phyloP scores from a whole-genome alignment of 2,888 invertebrate genomes.

The Enchytraeus crypticus region DNA sequence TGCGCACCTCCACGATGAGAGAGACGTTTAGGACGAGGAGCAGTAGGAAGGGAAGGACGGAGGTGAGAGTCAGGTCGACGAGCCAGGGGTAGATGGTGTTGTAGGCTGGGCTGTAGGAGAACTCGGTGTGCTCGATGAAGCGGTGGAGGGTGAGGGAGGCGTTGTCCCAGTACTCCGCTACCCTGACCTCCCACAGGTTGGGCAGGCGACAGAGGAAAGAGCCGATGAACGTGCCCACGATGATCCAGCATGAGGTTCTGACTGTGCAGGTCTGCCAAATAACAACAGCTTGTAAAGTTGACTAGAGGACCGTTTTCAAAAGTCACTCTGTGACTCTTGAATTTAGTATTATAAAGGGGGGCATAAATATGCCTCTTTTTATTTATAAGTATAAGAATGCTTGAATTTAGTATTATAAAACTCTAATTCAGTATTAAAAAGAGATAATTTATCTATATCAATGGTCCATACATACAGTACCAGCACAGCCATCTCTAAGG shows the following conservation, averaged over 20 bases:
- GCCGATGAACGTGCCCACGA: slow-evolving; percentile 31
- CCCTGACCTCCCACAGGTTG: slow-evolving; percentile 33
- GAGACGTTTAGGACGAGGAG: slow-evolving; percentile 37
- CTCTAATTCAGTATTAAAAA: too few species aligned
- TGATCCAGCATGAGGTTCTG: slow-evolving; percentile 35
- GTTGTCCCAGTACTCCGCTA: slow-evolving; percentile 16
- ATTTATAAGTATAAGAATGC: too few species aligned
- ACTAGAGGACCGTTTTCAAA: too few species aligned
- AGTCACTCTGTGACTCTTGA: too few species aligned
- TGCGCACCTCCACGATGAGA: slow-evolving; percentile 40
- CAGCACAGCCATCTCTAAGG: too few species aligned
- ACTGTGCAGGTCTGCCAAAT: slow-evolving; percentile 35
- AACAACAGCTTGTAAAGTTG: too few species aligned
- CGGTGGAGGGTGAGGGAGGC: slow-evolving; percentile 14
- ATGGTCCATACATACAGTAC: too few species aligned
- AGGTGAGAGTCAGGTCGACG: slow-evolving; percentile 32
- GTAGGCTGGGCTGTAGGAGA: slow-evolving; percentile 28
- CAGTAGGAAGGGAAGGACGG: slow-evolving; percentile 37
- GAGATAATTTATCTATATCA: too few species aligned
- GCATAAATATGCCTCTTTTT: too few species aligned
- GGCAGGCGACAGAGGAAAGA: slow-evolving; percentile 33
- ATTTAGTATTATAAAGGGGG: too few species aligned
- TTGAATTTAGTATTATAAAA: too few species aligned
- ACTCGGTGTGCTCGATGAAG: slow-evolving; percentile 21
- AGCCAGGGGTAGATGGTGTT: slow-evolving; percentile 30